Base-by-base conservation (phyloP, 2,797 vertebrate species). In the Protonibea diacanthus region DNA sequence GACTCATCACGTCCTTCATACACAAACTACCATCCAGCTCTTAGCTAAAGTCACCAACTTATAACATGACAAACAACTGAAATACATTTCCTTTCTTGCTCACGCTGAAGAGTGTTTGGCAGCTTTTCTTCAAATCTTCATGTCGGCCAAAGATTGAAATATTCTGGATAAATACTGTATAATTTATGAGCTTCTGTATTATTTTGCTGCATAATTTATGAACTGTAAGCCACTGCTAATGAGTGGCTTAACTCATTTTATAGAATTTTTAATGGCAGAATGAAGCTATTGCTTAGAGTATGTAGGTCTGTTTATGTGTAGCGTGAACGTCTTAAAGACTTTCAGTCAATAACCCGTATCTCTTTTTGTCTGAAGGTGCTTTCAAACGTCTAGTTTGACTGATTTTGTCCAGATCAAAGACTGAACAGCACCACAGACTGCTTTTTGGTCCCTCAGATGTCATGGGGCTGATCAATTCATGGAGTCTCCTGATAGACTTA, bases 121-220 rank as follows among this genome's bases (percentile, higher is more conserved):
- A 63, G 33, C 9, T 27, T 53, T 18, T 60, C 6, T 20, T 42
- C n/a, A 57, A 7, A 6, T 61, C 44, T 44, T 33, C 8, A 42
- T 33, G 67, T 74, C 20, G n/a, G 40, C 40, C 40, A 40, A 64
- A 82, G 55, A 76, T 44, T 56, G 69, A 83, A 42, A 13, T 51
- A 38, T 73, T 76, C 42, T 80, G 52, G 73, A 74, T 61, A 75
- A 89, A 79, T 56, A 57, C 51, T 89, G 42, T 57, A 78, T 80
- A 59, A 84, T 82, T 78, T 6, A 81, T 83, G 42, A 18, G 42
- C 7, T 62, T 2, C 53, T 55, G 14, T 78, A 68, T 67, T 53
- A 75, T 76, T 61, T 66, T 29, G 20, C n/a, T 81, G 18, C 21
- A 85, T 87, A 55, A 81, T 85, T 81, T 52, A 79, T 78, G 17